phyloP scores from a whole-genome alignment of 2,113 vertebrate genomes.

The Eudyptes chrysolophus region DNA sequence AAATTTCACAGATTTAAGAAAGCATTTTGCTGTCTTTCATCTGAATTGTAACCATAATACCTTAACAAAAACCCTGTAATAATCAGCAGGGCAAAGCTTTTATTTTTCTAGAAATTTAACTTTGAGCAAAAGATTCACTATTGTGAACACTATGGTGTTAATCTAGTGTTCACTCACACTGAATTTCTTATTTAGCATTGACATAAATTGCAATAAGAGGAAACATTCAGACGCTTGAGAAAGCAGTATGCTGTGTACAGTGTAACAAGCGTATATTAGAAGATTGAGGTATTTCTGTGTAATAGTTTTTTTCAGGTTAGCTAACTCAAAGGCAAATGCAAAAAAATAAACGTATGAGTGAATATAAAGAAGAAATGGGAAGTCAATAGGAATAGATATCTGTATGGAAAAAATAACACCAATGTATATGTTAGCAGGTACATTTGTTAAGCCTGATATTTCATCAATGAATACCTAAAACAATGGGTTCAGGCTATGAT shows the following conservation, averaged over 20 bases:
- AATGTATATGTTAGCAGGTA: background rate
- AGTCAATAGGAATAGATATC: background rate
- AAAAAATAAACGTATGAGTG: background rate
- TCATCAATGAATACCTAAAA: background rate
- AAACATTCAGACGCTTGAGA: background rate
- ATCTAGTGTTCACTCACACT: background rate
- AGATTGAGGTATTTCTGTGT: background rate
- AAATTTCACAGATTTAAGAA: background rate
- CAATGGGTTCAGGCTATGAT: too few relatives aligned
- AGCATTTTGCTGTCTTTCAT: background rate
- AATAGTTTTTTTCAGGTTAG: background rate
- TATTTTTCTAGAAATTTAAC: background rate
- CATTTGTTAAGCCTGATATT: background rate
- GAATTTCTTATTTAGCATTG: background rate
- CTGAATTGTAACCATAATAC: background rate
- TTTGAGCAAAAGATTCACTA: background rate
- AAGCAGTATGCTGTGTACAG: rapidly evolving
- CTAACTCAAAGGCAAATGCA: background rate
- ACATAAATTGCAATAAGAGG: background rate
- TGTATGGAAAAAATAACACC: background rate
- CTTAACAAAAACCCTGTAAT: rapidly evolving
- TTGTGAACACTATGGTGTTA: background rate
- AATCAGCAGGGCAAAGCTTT: background rate
- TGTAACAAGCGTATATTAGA: background rate
- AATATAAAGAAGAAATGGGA: background rate